Evolutionary conservation across 2,888 invertebrate species (phyloP), one percentile per base, ranked within the genome.

Genomic region (Xestia sexstrigata): DNA sequence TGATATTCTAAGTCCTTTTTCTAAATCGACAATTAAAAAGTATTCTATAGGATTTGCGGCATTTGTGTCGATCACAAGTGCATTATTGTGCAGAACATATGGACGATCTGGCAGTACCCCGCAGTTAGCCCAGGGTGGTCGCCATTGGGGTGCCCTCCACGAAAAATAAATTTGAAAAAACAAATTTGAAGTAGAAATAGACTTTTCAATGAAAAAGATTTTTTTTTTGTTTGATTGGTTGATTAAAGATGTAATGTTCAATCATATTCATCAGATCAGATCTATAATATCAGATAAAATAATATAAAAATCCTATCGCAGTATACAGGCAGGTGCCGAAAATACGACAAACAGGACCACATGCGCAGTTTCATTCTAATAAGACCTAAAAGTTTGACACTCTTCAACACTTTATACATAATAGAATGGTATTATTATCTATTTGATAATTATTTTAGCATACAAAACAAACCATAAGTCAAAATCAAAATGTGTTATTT

Each of bases 61-160:
- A 94, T 94, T 94, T 93, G 94, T 89, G 85, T 89, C 93, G 92
- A 94, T 95, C 92, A 95, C 91, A 94, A 95, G 93, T 93, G 94
- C 94, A 93, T 95, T 94, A 95, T 91, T 88, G 90, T 90, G 85
- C 90, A 86, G 94, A 95, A 90, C 96, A 96, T 96, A 96, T 95
- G 95, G 92, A 92, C 89, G 78, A 86, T 82, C 66, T 91, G 93
- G 91, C 89, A 88, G 82, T 89, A 83, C 92, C 93, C 92, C 88
- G 93, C 82, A 85, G 91, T 80, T 83, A 89, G 83, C 93, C 82
- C 92, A 90, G 91, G 94, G 94, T 90, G 94, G 94, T 91, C 93
- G 86, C 69, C 45, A 62, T 71, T 71, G 80, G 79, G 70, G 79
- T 26, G 30, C 81, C 77, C 69, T 79, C 69, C 26, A 58, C 55